Percentiles rank a stretch among this genome's conserved stretches.
Evolutionary conservation across 2,888 invertebrate genomes (phyloP).

Genomic region (Callinectes sapidus): DNA sequence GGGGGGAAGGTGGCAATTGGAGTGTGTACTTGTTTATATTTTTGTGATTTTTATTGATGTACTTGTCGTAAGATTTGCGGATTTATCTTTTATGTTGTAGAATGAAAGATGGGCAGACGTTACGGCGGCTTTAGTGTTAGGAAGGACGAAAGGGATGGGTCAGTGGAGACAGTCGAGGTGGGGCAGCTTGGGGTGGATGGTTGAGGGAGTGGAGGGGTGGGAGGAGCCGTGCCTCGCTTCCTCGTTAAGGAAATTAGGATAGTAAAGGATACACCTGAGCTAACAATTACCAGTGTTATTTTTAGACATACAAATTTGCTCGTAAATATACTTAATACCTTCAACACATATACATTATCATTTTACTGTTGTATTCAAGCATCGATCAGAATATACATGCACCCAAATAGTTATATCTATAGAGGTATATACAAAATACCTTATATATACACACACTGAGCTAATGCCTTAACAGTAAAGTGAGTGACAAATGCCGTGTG

Average conservation of each 20-base stretch:
- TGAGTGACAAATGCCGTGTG: neutral
- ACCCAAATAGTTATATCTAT: neutral
- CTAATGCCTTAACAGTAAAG: neutral
- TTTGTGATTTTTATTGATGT: no score
- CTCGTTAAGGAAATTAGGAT: neutral
- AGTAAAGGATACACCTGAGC: neutral
- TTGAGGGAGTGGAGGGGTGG: neutral
- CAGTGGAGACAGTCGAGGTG: neutral
- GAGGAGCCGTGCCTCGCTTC: neutral
- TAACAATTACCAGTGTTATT: neutral
- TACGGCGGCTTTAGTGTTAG: no score
- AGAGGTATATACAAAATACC: neutral
- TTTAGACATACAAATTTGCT: constrained; percentile 22
- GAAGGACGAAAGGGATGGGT: neutral
- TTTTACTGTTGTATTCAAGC: neutral
- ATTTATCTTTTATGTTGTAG: neutral
- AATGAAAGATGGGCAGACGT: neutral
- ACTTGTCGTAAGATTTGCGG: neutral
- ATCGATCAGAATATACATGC: constrained; percentile 15
- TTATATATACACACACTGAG: constrained; percentile 40
- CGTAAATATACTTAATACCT: constrained; percentile 11
- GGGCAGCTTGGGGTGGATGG: neutral
- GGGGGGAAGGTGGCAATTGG: neutral
- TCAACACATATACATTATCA: constrained; percentile 21
- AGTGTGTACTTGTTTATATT: no score